A percentile compares a stretch with the other conserved stretches of the same genome.
Evolutionary conservation across 2,113 vertebrate genomes (phyloP).

Genomic region (Gobius niger): DNA sequence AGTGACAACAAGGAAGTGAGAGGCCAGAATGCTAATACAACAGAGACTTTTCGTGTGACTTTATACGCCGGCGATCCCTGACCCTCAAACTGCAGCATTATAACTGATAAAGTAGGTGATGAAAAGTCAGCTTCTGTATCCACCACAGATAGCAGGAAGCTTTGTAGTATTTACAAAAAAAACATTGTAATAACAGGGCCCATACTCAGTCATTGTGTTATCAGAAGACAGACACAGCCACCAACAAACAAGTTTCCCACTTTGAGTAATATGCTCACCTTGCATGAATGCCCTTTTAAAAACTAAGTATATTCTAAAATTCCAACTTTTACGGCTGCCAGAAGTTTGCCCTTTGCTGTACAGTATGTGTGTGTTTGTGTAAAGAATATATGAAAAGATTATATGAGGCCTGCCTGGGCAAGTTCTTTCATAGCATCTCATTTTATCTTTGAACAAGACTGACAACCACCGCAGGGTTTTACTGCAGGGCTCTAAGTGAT

Average conservation of each 20-base stretch:
- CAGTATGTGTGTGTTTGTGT: constrained; percentile 5
- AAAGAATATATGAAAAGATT: constrained; percentile 5
- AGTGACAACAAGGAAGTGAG: constrained; percentile 42
- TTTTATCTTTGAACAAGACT: constrained; percentile 48
- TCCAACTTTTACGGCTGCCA: constrained; percentile 40
- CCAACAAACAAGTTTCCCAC: constrained; percentile 8
- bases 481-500: constrained; percentile 31
- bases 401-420: not conserved
- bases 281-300: constrained; percentile 42
- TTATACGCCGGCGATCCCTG: constrained; percentile 29
- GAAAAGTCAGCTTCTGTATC: constrained; percentile 36
- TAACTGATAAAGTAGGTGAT: constrained; percentile 33
- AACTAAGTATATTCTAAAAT: constrained; percentile 49
- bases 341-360: constrained; percentile 17
- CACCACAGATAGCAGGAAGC: constrained; percentile 35
- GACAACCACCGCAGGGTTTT: constrained; percentile 39
- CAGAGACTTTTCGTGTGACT: constrained; percentile 28
- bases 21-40: constrained; percentile 53
- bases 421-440: constrained; percentile 7
- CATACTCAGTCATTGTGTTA: constrained; percentile 30
- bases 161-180: constrained; percentile 15
- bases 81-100: constrained; percentile 33
- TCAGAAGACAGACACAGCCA: constrained; percentile 28
- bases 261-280: constrained; percentile 50
- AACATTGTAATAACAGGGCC: constrained; percentile 32